These are phyloP conservation scores for Tauraco hartlaubi DNA, from an alignment of 2,797 vertebrate genomes.

Conservation along the genomic window DNA sequence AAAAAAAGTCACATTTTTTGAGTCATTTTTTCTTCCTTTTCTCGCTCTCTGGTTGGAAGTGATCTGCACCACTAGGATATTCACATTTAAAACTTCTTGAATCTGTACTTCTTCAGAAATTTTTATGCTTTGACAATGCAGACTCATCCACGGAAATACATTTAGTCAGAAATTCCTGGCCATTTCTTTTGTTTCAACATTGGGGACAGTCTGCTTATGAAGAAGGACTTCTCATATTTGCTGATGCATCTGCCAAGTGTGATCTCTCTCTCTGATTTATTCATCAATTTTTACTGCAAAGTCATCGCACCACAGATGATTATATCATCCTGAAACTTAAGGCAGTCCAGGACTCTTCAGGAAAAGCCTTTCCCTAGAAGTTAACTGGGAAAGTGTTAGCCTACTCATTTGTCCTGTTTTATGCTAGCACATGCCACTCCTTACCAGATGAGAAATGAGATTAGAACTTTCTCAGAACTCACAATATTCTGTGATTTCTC, in stretches of 20 bases:
- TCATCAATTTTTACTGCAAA: not conserved
- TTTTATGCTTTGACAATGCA: not conserved
- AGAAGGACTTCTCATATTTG: not conserved
- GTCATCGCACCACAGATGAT: not conserved
- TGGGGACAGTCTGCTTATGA: not conserved
- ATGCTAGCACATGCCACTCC: fast-evolving
- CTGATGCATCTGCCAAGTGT: not conserved
- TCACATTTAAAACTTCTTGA: not conserved
- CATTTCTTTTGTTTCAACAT: not conserved
- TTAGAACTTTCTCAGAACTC: not conserved
- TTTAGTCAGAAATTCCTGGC: not conserved
- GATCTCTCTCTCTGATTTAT: not conserved
- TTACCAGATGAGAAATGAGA: not conserved
- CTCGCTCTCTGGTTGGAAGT: not conserved
- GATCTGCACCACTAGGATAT: not conserved
- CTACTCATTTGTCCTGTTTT: not conserved
- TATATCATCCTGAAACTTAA: not conserved
- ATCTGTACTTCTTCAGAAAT: not conserved
- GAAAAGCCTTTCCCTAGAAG: not conserved
- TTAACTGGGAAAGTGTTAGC: not conserved
- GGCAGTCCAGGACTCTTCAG: not conserved
- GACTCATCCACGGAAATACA: not conserved
- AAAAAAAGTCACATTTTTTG: not conserved
- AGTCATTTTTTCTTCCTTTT: not conserved
- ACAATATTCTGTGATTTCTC: not conserved